A percentile compares a stretch with the other conserved stretches of the same genome.
These are phyloP conservation scores for Stenurella melanura DNA, from an alignment of 2,888 invertebrate genomes.

Conservation along the genomic window DNA sequence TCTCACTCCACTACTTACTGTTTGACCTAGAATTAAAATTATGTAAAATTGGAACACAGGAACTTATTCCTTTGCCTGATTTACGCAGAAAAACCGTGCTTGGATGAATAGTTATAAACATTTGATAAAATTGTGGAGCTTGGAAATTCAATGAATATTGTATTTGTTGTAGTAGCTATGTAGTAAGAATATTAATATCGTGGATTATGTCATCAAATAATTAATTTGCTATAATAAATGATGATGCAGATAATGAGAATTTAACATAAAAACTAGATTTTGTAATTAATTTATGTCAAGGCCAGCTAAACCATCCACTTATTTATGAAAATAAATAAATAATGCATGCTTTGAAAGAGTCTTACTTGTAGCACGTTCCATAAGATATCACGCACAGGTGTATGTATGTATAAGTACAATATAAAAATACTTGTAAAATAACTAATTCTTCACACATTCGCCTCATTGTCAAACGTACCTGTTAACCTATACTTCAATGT, in stretches of 20 bases:
- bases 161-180: background rate
- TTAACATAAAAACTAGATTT: conserved; percentile 8
- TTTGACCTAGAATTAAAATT: no score
- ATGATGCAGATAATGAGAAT: conserved; percentile 10
- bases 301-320: conserved; percentile 5
- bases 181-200: background rate
- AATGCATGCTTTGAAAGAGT: conserved; percentile 6
- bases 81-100: background rate
- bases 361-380: conserved; percentile 20
- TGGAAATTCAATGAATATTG: background rate
- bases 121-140: background rate
- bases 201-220: background rate
- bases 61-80: no score
- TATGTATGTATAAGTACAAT: background rate
- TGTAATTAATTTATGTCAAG: conserved; percentile 26
- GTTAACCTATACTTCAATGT: conserved; percentile 16
- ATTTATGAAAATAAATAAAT: conserved; percentile 13
- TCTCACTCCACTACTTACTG: no score
- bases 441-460: conserved; percentile 20
- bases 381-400: background rate
- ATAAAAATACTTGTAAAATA: conserved; percentile 15
- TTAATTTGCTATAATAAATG: background rate
- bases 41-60: no score
- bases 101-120: background rate
- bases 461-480: conserved; percentile 10